phyloP scores from a whole-genome alignment of 2,888 invertebrate species.

The Rhimphoctona megacephalus region DNA sequence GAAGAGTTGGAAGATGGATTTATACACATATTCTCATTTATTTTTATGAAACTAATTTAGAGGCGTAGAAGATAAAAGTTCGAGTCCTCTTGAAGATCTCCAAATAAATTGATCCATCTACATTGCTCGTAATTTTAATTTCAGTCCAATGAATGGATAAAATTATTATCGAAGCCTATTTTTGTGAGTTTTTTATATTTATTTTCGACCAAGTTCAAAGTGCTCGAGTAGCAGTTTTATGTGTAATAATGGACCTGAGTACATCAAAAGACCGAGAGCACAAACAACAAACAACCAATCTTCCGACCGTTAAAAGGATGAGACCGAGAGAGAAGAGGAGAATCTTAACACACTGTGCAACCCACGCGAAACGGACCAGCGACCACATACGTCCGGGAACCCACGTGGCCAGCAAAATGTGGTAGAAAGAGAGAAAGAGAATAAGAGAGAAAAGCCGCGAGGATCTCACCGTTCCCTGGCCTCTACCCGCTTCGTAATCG shows the following conservation, averaged over 20 bases:
- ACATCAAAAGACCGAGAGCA: constrained; percentile 54
- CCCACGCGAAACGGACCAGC: constrained; percentile 71
- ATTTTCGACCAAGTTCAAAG: background rate
- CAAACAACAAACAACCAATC: constrained; percentile 64
- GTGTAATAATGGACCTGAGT: constrained; percentile 14
- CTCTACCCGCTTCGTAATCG: constrained; percentile 68
- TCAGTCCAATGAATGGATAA: background rate
- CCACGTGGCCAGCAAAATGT: constrained; percentile 69
- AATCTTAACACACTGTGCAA: constrained; percentile 65
- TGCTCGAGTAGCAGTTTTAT: background rate
- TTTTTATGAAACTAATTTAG: background rate
- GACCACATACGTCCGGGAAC: constrained; percentile 75
- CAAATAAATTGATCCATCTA: background rate
- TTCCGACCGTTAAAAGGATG: constrained; percentile 62
- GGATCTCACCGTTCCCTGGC: constrained; percentile 66
- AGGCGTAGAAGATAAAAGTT: background rate
- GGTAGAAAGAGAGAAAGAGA: constrained; percentile 43
- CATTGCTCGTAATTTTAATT: background rate
- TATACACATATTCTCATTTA: background rate
- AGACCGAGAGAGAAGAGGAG: constrained; percentile 55
- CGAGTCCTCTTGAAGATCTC: background rate
- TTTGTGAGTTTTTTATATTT: background rate
- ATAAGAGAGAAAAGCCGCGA: constrained; percentile 53
- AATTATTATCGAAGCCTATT: background rate
- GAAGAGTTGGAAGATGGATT: background rate